A percentile compares a stretch with the other conserved stretches of the same genome.
Conservation (phyloP, 23 tunicate genomes). For the Trididemnum nubilum region DNA sequence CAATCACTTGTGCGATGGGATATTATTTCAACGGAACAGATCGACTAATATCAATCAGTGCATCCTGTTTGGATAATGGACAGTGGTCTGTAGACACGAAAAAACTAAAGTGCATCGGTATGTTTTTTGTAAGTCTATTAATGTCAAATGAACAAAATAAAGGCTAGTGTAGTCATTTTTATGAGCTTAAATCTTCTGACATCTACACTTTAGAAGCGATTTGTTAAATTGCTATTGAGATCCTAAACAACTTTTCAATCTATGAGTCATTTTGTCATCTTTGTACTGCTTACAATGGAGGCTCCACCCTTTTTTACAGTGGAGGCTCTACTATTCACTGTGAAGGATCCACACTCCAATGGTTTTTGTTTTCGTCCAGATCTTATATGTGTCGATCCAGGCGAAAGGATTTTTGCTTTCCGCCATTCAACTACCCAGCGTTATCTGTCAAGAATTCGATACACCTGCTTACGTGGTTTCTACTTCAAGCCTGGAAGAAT, state of each 20-base stretch:
- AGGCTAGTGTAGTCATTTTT: no score
- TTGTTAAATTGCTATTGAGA: no score
- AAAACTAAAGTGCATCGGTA: constrained; percentile 38
- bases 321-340: no score
- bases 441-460: constrained; percentile 37
- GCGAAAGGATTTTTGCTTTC: background rate
- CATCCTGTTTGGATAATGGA: constrained; percentile 40
- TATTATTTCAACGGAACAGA: constrained; percentile 28
- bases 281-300: no score
- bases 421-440: background rate
- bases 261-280: no score
- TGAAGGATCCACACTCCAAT: no score
- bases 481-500: constrained; percentile 57
- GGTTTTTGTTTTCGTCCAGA: no score
- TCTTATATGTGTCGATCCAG: constrained; percentile 31
- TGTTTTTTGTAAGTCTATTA: constrained; percentile 8
- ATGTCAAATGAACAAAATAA: no score
- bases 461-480: constrained; percentile 51
- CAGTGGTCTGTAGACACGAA: constrained; percentile 39
- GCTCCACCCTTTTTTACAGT: no score
- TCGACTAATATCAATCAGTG: background rate
- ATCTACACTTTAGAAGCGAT: no score
- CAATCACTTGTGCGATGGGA: constrained; percentile 54
- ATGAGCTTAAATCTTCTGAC: no score
- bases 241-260: no score